Base-by-base conservation (phyloP, 2,113 vertebrate genomes). In the Ophiodon elongatus region DNA sequence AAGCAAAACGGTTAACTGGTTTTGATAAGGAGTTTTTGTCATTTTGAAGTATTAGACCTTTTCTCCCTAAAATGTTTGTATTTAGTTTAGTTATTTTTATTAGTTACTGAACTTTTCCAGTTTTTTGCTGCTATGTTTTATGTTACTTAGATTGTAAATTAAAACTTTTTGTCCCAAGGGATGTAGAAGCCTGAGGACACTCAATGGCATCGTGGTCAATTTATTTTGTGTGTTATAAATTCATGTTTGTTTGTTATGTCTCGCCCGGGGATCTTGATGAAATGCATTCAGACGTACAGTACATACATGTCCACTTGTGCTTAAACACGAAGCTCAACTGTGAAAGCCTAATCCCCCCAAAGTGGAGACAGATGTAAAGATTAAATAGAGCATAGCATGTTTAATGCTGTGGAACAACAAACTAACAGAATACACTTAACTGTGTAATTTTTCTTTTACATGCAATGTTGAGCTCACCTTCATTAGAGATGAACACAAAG, bases 341-440 rank as follows among this genome's bases (percentile, higher is more conserved):
- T 76, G 67, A 65, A n/a, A 4, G 27, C n/a, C 27, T 79, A 47
- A 59, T 82, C 35, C 31, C 31, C 13, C 67, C 31, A 87, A 89
- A 90, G 79, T 91, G 85, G 84, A 91, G 75, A 88, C 91, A 91
- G 90, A 91, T 93, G 89, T 83, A 65, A 81, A 69, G 59, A 82
- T 70, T 88, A 89, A 92, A 92, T 89, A 71, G 82, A 80, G 76
- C 89, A 73, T 83, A 84, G 67, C 88, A 75, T 84, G 60, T 88
- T 83, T 79, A 88, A 83, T 88, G 76, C 82, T 79, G 80, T 81
- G 73, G 83, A 82, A 77, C 64, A 83, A 76, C 77, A 85, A 87
- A 80, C 45, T 80, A 76, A 89, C 68, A 82, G 74, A 76, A 85
- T 78, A 56, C 67, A 85, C 57, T 85, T 85, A 81, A 81, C 56